These are phyloP conservation scores for Ophion ellenae DNA, from an alignment of 2,888 invertebrate genomes.

Conservation along the genomic window DNA sequence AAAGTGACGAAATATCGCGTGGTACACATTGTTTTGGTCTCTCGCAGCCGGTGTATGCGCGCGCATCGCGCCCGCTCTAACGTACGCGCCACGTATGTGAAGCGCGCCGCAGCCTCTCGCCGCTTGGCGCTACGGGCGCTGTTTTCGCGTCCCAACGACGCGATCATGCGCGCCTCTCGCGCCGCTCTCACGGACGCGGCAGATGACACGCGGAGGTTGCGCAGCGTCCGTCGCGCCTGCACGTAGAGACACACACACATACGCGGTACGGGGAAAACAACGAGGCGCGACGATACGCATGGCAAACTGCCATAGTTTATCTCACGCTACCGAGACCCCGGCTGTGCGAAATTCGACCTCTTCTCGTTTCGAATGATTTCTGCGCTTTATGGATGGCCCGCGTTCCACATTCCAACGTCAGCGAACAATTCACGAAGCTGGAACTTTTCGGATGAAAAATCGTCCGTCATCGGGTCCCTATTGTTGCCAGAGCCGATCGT, in stretches of 20 bases:
- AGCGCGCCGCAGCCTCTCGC: conserved; percentile 26
- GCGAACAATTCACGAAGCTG: no score
- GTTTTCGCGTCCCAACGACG: conserved; percentile 12
- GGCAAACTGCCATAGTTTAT: conserved; percentile 11
- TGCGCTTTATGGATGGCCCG: background rate
- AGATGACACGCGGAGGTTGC: background rate
- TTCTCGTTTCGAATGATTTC: background rate
- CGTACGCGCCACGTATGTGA: conserved; percentile 65
- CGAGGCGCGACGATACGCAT: background rate
- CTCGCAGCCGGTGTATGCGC: conserved; percentile 54
- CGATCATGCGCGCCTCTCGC: background rate
- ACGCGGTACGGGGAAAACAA: no score
- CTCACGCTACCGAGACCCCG: background rate
- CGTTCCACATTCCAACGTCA: no score
- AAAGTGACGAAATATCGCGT: conserved; percentile 67
- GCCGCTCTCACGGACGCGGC: background rate
- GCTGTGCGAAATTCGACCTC: background rate
- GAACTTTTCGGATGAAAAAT: no score
- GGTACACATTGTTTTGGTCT: conserved; percentile 64
- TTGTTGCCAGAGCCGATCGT: no score
- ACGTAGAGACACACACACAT: background rate
- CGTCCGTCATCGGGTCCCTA: no score
- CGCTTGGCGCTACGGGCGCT: conserved; percentile 14
- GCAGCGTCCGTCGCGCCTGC: background rate
- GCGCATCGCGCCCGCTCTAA: conserved; percentile 62